Percentiles rank a stretch among this genome's conserved stretches.
phyloP scores from a whole-genome alignment of 2,113 vertebrate genomes.

The Platysternon megacephalum region DNA sequence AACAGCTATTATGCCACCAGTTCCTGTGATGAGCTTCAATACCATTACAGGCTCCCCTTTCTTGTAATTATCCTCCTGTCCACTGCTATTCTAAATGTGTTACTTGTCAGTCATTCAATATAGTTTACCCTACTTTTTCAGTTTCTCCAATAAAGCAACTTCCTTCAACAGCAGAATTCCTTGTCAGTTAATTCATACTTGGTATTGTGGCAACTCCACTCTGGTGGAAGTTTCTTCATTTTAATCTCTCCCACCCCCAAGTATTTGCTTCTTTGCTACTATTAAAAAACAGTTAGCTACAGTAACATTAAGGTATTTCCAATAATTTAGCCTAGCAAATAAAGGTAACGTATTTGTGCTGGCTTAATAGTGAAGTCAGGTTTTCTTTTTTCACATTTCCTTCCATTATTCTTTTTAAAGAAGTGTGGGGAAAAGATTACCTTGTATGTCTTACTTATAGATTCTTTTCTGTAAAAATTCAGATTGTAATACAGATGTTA shows the following conservation, averaged over 20 bases:
- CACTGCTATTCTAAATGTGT: not conserved
- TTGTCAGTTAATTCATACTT: not conserved
- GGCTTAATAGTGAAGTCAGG: not conserved
- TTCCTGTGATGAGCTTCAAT: no score
- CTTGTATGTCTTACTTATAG: not conserved
- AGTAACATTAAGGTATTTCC: not conserved
- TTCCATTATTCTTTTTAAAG: not conserved
- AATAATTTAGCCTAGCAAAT: not conserved
- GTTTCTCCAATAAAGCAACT: not conserved
- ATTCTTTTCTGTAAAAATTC: no score
- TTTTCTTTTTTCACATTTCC: not conserved
- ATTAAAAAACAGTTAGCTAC: not conserved
- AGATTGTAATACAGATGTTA: not conserved
- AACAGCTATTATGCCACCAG: not conserved
- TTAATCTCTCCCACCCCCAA: not conserved
- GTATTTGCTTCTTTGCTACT: not conserved
- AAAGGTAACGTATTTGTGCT: not conserved
- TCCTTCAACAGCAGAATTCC: not conserved
- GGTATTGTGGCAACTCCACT: not conserved
- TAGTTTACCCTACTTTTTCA: not conserved
- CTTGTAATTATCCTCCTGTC: not conserved
- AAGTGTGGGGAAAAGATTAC: not conserved
- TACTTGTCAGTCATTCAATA: not conserved
- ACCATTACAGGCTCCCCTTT: not conserved
- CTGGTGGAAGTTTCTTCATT: not conserved